These are phyloP conservation scores for Lycophotia porphyrea DNA, from an alignment of 2,888 invertebrate genomes.

Conservation along the genomic window DNA sequence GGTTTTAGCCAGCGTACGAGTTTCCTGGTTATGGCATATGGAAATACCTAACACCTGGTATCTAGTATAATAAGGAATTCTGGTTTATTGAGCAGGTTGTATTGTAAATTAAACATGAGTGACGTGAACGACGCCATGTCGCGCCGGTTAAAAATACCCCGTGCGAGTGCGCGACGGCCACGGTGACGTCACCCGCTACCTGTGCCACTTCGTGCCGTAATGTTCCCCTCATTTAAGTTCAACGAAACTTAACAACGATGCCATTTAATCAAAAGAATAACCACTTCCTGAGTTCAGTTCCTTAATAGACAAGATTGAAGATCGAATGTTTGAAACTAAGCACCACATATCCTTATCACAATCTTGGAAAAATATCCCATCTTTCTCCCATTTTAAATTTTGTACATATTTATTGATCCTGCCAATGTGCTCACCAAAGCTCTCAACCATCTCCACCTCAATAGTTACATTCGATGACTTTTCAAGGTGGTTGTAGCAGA, in stretches of 20 bases:
- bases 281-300: background rate
- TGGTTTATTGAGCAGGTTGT: slow-evolving; percentile 39
- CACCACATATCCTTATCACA: background rate
- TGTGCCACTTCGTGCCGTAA: slow-evolving; percentile 25
- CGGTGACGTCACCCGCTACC: slow-evolving; percentile 64
- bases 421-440: background rate
- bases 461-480: background rate
- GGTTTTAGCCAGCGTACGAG: background rate
- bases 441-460: background rate
- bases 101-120: slow-evolving; percentile 64
- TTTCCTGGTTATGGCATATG: background rate
- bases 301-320: background rate
- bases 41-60: slow-evolving; percentile 20
- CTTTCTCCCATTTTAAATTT: background rate
- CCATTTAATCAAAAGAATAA: slow-evolving; percentile 11
- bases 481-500: background rate
- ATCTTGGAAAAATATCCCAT: background rate
- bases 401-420: background rate
- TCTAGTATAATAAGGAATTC: slow-evolving; percentile 18
- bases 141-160: slow-evolving; percentile 70
- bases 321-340: no score
- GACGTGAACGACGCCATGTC: slow-evolving; percentile 64
- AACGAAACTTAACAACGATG: slow-evolving; percentile 31
- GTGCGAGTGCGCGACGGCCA: slow-evolving; percentile 56
- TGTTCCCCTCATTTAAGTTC: slow-evolving; percentile 29